Evolutionary conservation across 2,797 vertebrate genomes (phyloP), one percentile per base, ranked within the genome.

Genomic region (Garrulus glandarius): DNA sequence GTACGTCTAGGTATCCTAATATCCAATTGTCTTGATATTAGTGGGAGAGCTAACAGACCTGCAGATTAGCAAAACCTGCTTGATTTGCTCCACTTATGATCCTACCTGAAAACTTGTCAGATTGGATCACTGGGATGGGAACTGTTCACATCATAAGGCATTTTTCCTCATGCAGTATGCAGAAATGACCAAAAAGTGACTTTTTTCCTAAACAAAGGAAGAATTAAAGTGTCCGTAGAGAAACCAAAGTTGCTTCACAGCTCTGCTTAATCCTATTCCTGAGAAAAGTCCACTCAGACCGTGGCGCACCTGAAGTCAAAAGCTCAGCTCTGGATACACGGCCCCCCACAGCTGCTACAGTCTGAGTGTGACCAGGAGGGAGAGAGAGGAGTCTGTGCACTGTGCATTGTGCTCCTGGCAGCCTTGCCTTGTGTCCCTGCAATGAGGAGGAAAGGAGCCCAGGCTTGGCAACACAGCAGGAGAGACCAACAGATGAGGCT

Each of bases 231-330:
- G 2, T 22, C 53, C 84, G 26, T 8, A 46, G 7, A 77, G 56
- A 56, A 89, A 84, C 0, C 13, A 22, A 76, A 23, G n/a, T 26
- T 67, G 44, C 27, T 84, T 74, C 56, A 47, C n/a, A 77, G 32
- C 26, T 72, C 32, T 60, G 44, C 30, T 60, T 50, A 82, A 82
- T 6, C 8, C 20, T 70, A 1, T 60, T 72, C 22, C 43, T 80
- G 34, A 70, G 63, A 85, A 61, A 52, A 49, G 24, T 29, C n/a
- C 10, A 10, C 64, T 69, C 46, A 34, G 39, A 29, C 9, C 17
- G 8, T 1, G 2, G 21, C 0, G 0, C 7, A 10, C 13, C 27
- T 1, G 0, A 59, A 63, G 19, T 11, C 22, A n/a, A 50, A 60
- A 75, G 36, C 22, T 41, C 47, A 65, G 39, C 39, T 11, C 20